These are phyloP conservation scores for Augiades crinisus DNA, from an alignment of 2,888 invertebrate species.

Conservation along the genomic window DNA sequence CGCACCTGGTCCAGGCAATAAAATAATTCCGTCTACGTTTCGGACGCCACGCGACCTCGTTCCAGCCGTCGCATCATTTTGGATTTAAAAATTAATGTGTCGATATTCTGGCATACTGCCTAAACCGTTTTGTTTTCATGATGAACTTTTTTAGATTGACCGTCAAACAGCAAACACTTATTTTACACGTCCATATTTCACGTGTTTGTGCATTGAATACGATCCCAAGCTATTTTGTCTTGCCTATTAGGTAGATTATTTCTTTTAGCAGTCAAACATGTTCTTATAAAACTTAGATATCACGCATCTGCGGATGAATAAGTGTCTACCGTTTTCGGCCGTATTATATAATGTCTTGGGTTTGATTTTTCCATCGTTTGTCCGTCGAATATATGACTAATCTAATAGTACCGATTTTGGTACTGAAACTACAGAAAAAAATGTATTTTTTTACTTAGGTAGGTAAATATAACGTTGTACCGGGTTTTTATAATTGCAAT, in stretches of 20 bases:
- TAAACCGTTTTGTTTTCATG: constrained; percentile 40
- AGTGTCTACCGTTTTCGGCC: too few relatives aligned
- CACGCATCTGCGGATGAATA: too few relatives aligned
- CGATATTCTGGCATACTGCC: constrained; percentile 56
- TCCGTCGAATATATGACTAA: too few relatives aligned
- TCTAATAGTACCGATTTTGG: too few relatives aligned
- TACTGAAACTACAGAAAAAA: too few relatives aligned
- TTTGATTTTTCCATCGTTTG: too few relatives aligned
- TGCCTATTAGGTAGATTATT: too few relatives aligned
- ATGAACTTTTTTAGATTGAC: constrained; percentile 3
- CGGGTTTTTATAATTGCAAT: constrained; percentile 16
- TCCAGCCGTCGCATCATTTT: constrained; percentile 45
- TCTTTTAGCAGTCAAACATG: too few relatives aligned
- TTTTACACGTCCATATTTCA: constrained; percentile 26
- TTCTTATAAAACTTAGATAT: too few relatives aligned
- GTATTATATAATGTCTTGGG: too few relatives aligned
- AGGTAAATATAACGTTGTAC: neutral
- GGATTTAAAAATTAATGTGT: constrained; percentile 47
- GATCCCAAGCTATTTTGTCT: too few relatives aligned
- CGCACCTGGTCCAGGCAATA: neutral
- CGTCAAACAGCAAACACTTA: neutral
- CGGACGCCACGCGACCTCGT: constrained; percentile 36
- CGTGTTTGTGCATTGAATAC: constrained; percentile 14
- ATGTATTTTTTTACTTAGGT: too few relatives aligned
- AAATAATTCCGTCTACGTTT: neutral